Evolutionary conservation across 2,797 vertebrate species (phyloP).

Genomic region (Monodelphis domestica): DNA sequence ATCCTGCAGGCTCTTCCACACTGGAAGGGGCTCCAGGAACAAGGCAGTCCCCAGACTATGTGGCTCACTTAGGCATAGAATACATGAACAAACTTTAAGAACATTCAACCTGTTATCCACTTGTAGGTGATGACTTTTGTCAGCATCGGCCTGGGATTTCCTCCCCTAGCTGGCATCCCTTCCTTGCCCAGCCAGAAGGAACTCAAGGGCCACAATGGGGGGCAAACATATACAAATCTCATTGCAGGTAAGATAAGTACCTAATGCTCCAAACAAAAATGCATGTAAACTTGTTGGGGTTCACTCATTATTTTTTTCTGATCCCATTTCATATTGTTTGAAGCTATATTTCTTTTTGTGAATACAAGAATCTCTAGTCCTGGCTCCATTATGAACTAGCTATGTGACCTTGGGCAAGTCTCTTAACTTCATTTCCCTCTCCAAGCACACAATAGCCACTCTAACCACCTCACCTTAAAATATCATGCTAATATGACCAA

Average conservation of each 20-base stretch:
- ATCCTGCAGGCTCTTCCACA: neutral
- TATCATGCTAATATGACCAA: no score
- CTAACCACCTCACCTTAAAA: neutral
- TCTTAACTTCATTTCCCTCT: conserved; percentile 14
- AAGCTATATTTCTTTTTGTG: neutral
- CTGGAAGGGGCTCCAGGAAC: neutral
- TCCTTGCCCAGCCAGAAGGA: neutral
- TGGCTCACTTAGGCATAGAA: neutral
- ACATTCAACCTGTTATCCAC: neutral
- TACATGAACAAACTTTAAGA: neutral
- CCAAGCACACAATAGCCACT: neutral
- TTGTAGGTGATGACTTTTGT: neutral
- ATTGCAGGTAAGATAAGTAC: neutral
- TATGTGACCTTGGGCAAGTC: neutral
- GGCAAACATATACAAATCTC: neutral
- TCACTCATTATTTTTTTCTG: neutral
- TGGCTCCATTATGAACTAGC: neutral
- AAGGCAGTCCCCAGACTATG: no score
- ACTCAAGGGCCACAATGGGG: neutral
- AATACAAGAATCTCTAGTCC: neutral
- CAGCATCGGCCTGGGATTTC: neutral
- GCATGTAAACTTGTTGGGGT: neutral
- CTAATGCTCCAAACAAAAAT: neutral
- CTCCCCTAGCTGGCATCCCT: neutral
- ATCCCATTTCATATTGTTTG: neutral